Conservation (phyloP, 2,113 vertebrate genomes). For the Thamnaconus septentrionalis region DNA sequence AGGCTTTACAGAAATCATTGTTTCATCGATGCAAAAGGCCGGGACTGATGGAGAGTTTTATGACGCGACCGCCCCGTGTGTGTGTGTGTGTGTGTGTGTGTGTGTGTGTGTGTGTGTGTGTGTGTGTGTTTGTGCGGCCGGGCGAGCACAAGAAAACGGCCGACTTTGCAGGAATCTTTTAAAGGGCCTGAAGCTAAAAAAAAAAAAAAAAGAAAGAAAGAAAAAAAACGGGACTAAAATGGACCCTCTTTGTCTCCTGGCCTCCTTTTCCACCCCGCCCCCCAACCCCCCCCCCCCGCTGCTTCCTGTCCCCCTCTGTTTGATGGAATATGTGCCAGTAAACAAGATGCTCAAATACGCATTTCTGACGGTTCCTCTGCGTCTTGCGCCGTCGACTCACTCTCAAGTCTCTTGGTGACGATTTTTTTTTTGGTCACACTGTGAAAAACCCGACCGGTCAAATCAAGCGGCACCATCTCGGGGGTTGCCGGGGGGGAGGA, state of each 20-base stretch:
- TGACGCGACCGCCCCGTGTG: neutral
- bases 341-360: no score
- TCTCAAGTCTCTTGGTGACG: no score
- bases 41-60: conserved; percentile 11
- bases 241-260: neutral
- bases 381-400: no score
- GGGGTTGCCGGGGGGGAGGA: no score
- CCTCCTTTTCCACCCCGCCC: neutral
- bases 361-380: no score
- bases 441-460: no score
- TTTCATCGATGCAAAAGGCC: conserved; percentile 17
- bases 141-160: conserved; percentile 2
- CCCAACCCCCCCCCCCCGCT: neutral
- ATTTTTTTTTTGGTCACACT: no score
- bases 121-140: neutral
- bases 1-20: conserved; percentile 15
- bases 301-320: neutral
- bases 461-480: no score
- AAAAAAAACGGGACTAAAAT: neutral
- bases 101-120: neutral
- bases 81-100: conserved; percentile 3
- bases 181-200: conserved; percentile 2
- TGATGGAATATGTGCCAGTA: no score
- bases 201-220: neutral
- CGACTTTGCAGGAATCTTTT: conserved; percentile 11